Conservation (phyloP, 92 coral and sea anemone species). For the Phymanthus crucifer region DNA sequence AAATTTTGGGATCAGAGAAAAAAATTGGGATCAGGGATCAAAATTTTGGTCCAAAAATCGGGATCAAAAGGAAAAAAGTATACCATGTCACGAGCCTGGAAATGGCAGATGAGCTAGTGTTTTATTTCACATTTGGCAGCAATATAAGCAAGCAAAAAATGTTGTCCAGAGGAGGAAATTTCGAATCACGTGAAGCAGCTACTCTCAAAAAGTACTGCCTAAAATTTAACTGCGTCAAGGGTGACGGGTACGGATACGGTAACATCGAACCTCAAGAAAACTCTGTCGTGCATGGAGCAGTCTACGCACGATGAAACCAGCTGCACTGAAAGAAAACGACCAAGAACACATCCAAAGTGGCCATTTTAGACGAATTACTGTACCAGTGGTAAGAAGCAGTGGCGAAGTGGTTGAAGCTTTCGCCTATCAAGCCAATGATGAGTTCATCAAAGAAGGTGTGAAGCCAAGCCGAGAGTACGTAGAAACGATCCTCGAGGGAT, state of each 20-base stretch:
- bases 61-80: too few species aligned
- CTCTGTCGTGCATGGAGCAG: constrained; percentile 57
- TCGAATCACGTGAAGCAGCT: constrained; percentile 50
- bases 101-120: not conserved
- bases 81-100: too few species aligned
- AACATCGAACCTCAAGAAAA: constrained; percentile 47
- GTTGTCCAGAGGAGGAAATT: constrained; percentile 58
- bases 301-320: constrained; percentile 41
- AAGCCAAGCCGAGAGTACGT: constrained; percentile 44
- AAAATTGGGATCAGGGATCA: too few species aligned
- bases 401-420: constrained; percentile 45
- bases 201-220: constrained; percentile 50
- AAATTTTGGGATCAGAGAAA: too few species aligned
- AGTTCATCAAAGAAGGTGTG: constrained; percentile 24
- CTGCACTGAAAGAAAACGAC: constrained; percentile 39
- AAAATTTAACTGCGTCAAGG: constrained; percentile 27
- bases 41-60: too few species aligned
- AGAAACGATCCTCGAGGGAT: constrained; percentile 60
- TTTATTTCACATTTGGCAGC: constrained; percentile 56
- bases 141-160: constrained; percentile 62
- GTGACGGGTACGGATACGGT: constrained; percentile 56
- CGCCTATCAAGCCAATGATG: constrained; percentile 45
- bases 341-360: constrained; percentile 44
- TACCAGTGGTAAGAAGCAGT: constrained; percentile 40
- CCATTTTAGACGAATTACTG: constrained; percentile 3